Evolutionary conservation across 2,113 vertebrate genomes (phyloP), one percentile per base, ranked within the genome.

Genomic region (Ophiodon elongatus): DNA sequence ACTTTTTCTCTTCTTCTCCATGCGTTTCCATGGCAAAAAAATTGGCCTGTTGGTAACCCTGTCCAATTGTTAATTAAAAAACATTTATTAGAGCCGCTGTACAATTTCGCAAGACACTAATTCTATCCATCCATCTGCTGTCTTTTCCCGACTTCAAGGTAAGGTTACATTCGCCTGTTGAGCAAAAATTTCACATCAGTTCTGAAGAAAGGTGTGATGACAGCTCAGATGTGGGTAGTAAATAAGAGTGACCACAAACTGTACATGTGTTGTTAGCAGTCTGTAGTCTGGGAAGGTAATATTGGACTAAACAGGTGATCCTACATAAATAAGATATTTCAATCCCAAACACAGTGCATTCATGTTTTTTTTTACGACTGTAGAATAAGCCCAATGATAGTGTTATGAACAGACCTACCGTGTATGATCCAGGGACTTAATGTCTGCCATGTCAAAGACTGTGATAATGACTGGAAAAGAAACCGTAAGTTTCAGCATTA

Each of bases 371-470:
- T 50, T 6, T 8, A 72, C 27, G 45, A 8, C 2, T 23, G 29
- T 29, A 73, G 29, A 73, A 37, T 19, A 60, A 60, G 8, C 19
- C 23, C 23, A 37, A 6, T 17, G n/a, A 64, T 52, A 8, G 29
- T 15, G 31, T 27, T 57, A 33, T 6, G 4, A 10, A 19, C 37
- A 76, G 43, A 94, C 97, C 92, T 94, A 97, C 97, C 94, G 95
- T 69, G 96, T 97, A 60, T 98, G 95, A 62, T 96, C 96, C 84
- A 99, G 93, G 15, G 96, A 97, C 70, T 90, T 89, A 59, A 96
- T 95, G 78, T 95, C 94, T 1, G 94, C 90, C 94, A 96, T 91
- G 84, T 95, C 94, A 68, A 96, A 95, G 35, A 94, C 93, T 21
- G 90, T 92, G 66, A 95, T 75, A 37, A 95, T 94, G 70, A 95